Evolutionary conservation across 1,140 invertebrate genomes (phyloP).

Genomic region (Dysdera silvatica): DNA sequence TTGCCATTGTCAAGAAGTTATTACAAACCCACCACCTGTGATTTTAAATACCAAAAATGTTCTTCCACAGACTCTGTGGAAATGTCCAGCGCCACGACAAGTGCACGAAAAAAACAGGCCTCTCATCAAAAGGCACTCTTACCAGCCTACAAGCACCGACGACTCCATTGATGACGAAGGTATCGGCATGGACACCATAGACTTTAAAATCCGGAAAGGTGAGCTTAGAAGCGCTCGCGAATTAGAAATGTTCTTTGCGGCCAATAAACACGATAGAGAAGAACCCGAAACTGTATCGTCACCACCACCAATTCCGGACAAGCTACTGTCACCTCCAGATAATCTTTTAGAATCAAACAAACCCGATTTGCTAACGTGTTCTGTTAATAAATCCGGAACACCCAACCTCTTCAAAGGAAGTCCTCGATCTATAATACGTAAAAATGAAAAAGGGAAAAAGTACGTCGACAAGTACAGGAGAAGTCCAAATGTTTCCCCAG

Average conservation of each 20-base stretch:
- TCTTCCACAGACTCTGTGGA: not conserved
- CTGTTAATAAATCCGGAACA: not conserved
- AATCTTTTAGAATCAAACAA: slow-evolving; percentile 9
- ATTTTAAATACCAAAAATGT: slow-evolving; percentile 7
- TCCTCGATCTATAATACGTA: slow-evolving; percentile 1
- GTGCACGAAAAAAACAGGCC: slow-evolving; percentile 3
- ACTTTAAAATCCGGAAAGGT: slow-evolving; percentile 53
- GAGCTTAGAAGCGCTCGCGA: slow-evolving; percentile 57
- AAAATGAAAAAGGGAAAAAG: slow-evolving; percentile 12
- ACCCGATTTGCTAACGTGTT: slow-evolving; percentile 1
- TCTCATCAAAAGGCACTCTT: slow-evolving; percentile 12
- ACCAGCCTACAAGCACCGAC: slow-evolving; percentile 43
- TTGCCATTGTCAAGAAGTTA: slow-evolving; percentile 14
- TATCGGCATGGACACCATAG: slow-evolving; percentile 49
- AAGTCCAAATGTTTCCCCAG: slow-evolving; percentile 13
- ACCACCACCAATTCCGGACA: too few relatives aligned
- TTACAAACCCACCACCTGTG: not conserved
- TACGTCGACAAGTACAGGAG: slow-evolving; percentile 1
- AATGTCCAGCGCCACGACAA: not conserved
- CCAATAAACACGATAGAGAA: slow-evolving; percentile 32
- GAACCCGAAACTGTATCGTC: not conserved
- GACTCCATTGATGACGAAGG: slow-evolving; percentile 62
- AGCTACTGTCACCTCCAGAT: too few relatives aligned
- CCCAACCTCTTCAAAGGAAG: not conserved
- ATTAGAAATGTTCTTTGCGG: slow-evolving; percentile 53